Evolutionary conservation across 2,797 vertebrate species (phyloP), one percentile per base, ranked within the genome.

Genomic region (Botia kubotai): DNA sequence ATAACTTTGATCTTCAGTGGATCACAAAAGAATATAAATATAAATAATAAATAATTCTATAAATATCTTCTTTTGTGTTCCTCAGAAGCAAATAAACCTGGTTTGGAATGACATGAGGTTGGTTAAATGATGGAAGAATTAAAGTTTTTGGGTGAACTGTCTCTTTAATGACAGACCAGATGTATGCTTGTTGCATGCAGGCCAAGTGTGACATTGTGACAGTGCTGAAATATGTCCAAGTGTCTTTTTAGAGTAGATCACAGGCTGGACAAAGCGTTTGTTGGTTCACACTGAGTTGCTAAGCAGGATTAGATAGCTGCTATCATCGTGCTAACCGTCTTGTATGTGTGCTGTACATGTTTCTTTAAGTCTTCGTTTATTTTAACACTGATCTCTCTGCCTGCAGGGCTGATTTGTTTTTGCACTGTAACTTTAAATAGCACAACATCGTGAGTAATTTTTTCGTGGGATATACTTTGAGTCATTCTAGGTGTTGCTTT

Each of bases 281-380:
- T 13, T 70, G 0, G 16, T 67, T 65, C 43, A 65, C 33, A 72
- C 58, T 2, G 19, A 39, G 57, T 19, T 29, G 60, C 13, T 29
- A 46, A 65, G 21, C 33, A 57, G 48, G 78, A 73, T 72, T 55
- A 57, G 33, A 72, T 73, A 33, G 60, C 33, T n/a, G 60, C 21
- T 66, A 66, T 65, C 70, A 33, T 33, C 26, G 0, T 63, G 60
- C 23, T 29, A 33, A 50, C 55, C n/a, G 36, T n/a, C 14, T 29
- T 76, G 23, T 62, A 43, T 33, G 29, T 72, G 66, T 23, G 14
- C 57, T 62, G 14, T 29, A 72, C 58, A 48, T 21, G 62, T 79
- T 84, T 80, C 23, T 58, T 75, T 19, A 70, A 36, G 67, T 53
- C 63, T 60, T 16, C 13, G 72, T 39, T 66, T 80, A 73, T 72